These are phyloP conservation scores for Brevimyrus niger DNA, from an alignment of 2,113 vertebrate genomes.

Conservation along the genomic window DNA sequence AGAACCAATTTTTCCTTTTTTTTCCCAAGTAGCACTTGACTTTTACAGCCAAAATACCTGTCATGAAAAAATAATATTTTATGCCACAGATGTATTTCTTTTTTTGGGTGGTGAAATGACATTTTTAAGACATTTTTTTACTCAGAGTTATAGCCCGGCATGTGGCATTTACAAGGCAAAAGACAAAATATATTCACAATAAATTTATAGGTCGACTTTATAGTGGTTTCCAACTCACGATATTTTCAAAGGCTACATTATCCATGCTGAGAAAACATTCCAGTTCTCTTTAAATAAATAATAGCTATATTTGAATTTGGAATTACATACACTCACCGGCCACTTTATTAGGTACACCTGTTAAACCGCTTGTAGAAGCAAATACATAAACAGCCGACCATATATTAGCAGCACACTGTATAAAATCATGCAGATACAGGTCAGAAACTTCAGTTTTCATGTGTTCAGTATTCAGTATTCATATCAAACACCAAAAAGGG, in stretches of 20 bases:
- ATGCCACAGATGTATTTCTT: background rate
- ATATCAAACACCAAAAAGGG: background rate
- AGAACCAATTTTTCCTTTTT: background rate
- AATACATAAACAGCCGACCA: background rate
- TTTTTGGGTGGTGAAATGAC: background rate
- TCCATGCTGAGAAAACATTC: background rate
- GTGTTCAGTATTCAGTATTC: too few species aligned
- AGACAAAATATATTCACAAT: background rate
- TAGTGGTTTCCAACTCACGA: background rate
- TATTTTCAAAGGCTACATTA: background rate
- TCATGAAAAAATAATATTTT: background rate
- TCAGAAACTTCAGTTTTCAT: background rate
- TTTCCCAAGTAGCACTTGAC: background rate
- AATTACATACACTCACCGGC: background rate
- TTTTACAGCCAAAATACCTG: background rate
- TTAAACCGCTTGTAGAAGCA: background rate
- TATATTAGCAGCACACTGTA: background rate
- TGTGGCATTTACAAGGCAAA: background rate
- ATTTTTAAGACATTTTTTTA: background rate
- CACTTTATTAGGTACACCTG: background rate
- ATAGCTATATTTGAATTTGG: background rate
- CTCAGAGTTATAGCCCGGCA: background rate
- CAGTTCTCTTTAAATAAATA: background rate
- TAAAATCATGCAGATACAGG: background rate
- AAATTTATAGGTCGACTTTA: background rate